Conservation (phyloP, 2,113 vertebrate genomes). For the Mesocricetus auratus region DNA sequence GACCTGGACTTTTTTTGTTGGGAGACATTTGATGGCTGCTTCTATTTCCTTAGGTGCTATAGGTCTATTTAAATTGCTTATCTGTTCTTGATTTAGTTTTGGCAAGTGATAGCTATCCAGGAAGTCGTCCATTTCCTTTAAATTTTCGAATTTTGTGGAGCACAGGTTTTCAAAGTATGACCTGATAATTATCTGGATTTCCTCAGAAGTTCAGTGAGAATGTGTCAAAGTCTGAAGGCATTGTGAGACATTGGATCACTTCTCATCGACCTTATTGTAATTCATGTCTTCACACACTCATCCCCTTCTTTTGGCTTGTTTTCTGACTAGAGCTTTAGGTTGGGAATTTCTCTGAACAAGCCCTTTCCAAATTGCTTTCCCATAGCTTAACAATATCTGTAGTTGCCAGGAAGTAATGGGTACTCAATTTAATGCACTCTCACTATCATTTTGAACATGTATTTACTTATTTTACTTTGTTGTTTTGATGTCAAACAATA, state of each 20-base stretch:
- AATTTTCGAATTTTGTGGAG: no score
- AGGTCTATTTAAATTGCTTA: no score
- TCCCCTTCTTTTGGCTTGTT: background rate
- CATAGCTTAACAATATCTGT: background rate
- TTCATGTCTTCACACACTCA: background rate
- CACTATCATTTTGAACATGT: background rate
- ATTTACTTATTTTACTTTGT: background rate
- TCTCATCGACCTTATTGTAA: background rate
- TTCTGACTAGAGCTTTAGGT: background rate
- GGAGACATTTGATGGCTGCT: no score
- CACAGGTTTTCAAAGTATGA: no score
- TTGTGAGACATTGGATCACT: background rate
- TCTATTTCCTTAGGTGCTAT: no score
- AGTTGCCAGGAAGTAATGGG: background rate
- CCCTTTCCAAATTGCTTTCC: slow-evolving; percentile 27
- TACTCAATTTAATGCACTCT: background rate
- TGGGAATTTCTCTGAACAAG: background rate
- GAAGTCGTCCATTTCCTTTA: no score
- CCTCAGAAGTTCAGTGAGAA: background rate
- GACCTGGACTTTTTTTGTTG: no score
- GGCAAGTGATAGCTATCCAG: no score
- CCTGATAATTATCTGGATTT: no score
- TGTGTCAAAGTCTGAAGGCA: background rate
- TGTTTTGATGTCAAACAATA: background rate
- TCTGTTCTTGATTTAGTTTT: no score